These are phyloP conservation scores for Gallinago media DNA, from an alignment of 2,113 vertebrate species.

Conservation along the genomic window DNA sequence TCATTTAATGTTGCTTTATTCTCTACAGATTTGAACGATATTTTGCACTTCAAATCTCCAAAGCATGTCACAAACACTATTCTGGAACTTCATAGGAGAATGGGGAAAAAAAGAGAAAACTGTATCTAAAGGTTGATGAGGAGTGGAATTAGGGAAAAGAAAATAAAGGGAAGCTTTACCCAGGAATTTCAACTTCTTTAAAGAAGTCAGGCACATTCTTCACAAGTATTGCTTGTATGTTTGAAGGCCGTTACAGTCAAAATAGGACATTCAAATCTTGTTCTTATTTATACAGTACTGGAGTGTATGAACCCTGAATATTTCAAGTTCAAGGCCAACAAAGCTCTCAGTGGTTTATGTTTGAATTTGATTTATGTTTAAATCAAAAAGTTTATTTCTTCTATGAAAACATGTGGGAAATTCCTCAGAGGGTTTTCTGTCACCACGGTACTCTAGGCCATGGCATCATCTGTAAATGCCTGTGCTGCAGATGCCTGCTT, in stretches of 20 bases:
- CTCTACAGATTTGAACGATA: neutral
- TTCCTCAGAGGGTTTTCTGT: neutral
- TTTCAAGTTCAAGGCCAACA: constrained; percentile 1
- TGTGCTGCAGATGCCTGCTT: neutral
- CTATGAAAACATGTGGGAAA: neutral
- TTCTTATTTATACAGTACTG: neutral
- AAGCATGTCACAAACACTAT: neutral
- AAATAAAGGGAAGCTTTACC: neutral
- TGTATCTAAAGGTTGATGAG: neutral
- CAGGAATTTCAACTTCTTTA: neutral
- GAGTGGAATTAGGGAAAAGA: neutral
- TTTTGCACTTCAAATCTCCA: neutral
- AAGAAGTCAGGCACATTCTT: neutral
- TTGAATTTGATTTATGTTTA: constrained; percentile 16
- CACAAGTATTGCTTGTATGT: neutral
- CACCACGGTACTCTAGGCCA: neutral
- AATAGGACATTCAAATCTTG: neutral
- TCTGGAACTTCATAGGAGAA: neutral
- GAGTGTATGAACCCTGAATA: neutral
- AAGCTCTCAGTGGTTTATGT: neutral
- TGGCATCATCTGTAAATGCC: neutral
- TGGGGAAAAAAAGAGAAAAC: neutral
- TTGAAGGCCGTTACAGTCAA: constrained; percentile 2
- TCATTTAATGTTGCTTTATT: neutral
- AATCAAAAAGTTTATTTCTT: constrained; percentile 16